Evolutionary conservation across 53 echinoderm and acorn worm genomes (phyloP), one percentile per base, ranked within the genome.

Genomic region (Temnopleurus reevesii): DNA sequence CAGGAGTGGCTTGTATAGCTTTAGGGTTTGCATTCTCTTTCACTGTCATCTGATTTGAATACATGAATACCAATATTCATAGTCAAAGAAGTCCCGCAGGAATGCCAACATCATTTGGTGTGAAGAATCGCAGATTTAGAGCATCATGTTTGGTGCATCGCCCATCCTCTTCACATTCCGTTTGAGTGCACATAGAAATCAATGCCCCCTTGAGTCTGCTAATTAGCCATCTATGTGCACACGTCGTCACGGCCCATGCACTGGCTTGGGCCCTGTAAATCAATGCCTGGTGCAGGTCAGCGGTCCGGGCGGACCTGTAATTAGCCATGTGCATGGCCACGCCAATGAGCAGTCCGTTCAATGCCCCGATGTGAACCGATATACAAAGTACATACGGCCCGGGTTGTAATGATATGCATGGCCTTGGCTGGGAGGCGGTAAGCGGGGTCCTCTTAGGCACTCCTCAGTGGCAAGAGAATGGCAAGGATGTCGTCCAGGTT

Each of bases 231-330:
- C 36, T 55, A 55, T 83, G 56, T 83, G 56, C 83, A 33, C 47
- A 55, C 55, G 35, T 21, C 36, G 83, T 83, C 83, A 83, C 55
- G 55, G 55, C 55, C 83, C 57, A 38, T 83, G 83, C 55, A 36
- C 58, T 1, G n/a, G 51, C 56, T 23, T 25, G 35, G 83, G 83
- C 54, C 83, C 35, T 56, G 71, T 46, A 83, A 83, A 83, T 83
- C 83, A 83, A 83, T 83, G 83, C 83, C 10, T 57, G 28, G 47
- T 83, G 53, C 83, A 23, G 83, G 83, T 83, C 83, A 83, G 83
- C 56, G 56, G 55, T 31, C 83, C 83, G 56, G 83, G 31, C 86
- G 29, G 26, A 41, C 61, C 41, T 12, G 24, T 85, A 85, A 85
- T 85, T 60, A 85, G 86, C 61, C 10, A 1, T 35, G 41, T 56